Conservation (phyloP, 1,140 invertebrate species). For the Meloidogyne floridensis region DNA sequence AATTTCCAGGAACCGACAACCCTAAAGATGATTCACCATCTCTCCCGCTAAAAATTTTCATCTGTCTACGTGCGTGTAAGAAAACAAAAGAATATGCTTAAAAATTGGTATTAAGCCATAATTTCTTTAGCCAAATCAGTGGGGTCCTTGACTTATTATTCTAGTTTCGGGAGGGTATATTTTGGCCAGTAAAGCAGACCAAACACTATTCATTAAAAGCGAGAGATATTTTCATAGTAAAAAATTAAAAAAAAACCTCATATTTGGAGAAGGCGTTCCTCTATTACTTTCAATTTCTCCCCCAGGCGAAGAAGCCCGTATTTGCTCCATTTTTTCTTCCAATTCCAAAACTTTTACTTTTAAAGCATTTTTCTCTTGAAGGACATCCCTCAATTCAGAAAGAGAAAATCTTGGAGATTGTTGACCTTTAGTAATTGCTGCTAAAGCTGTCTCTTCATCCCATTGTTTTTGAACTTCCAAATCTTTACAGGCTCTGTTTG, state of each 20-base stretch:
- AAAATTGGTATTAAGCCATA: too few relatives aligned
- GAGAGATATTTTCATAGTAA: background rate
- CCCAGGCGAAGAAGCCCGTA: background rate
- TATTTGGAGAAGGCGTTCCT: constrained; percentile 56
- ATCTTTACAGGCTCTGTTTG: constrained; percentile 59
- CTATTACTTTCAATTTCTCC: constrained; percentile 1
- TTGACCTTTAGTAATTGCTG: constrained; percentile 24
- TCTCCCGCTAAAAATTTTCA: too few relatives aligned
- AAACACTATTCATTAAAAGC: background rate
- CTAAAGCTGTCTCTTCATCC: background rate
- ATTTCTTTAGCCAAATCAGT: too few relatives aligned
- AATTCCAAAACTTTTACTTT: constrained; percentile 82
- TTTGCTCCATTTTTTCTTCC: constrained; percentile 79
- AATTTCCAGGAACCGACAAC: too few relatives aligned
- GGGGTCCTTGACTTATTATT: too few relatives aligned
- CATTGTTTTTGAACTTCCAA: constrained; percentile 46
- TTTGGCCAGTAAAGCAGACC: background rate
- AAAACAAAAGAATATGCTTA: too few relatives aligned
- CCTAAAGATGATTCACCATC: too few relatives aligned
- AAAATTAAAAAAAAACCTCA: constrained; percentile 6
- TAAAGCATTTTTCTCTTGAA: constrained; percentile 82
- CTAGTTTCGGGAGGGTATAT: too few relatives aligned
- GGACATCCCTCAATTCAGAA: constrained; percentile 81
- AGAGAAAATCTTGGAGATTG: constrained; percentile 80
- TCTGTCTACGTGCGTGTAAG: too few relatives aligned